Conservation (phyloP, 1,140 invertebrate genomes). For the Hermatobates lingyangjiaoensis region DNA sequence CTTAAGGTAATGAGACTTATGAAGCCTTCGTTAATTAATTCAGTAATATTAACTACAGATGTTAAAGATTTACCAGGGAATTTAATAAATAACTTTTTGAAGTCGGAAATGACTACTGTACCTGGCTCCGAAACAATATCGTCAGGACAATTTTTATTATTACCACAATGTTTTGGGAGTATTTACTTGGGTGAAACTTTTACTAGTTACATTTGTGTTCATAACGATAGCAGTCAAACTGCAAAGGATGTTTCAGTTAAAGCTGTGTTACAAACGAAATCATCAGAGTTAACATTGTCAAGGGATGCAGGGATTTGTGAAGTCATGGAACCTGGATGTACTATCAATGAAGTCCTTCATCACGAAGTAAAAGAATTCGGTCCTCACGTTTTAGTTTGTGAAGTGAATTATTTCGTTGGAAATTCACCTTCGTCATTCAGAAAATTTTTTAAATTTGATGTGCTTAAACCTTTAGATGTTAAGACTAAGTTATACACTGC, state of each 20-base stretch:
- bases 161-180: conserved; percentile 92
- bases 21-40: conserved; percentile 61
- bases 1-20: conserved; percentile 80
- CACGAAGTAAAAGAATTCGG: conserved; percentile 98
- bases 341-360: conserved; percentile 84
- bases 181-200: conserved; percentile 90
- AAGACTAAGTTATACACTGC: conserved; percentile 97
- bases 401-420: conserved; percentile 55
- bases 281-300: conserved; percentile 6
- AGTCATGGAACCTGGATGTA: conserved; percentile 59
- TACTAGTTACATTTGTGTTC: conserved; percentile 90
- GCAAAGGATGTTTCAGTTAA: conserved; percentile 69
- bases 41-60: conserved; percentile 61
- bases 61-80: conserved; percentile 64
- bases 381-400: conserved; percentile 89
- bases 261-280: conserved; percentile 11
- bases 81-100: conserved; percentile 51
- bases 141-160: conserved; percentile 68
- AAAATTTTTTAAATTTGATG: conserved; percentile 98
- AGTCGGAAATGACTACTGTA: conserved; percentile 55
- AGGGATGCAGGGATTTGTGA: conserved; percentile 21
- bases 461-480: conserved; percentile 91
- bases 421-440: conserved; percentile 42
- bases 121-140: conserved; percentile 62
- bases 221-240: conserved; percentile 74